Conservation (phyloP, 2,888 invertebrate species). For the Ptycholaimellus sp. region DNA sequence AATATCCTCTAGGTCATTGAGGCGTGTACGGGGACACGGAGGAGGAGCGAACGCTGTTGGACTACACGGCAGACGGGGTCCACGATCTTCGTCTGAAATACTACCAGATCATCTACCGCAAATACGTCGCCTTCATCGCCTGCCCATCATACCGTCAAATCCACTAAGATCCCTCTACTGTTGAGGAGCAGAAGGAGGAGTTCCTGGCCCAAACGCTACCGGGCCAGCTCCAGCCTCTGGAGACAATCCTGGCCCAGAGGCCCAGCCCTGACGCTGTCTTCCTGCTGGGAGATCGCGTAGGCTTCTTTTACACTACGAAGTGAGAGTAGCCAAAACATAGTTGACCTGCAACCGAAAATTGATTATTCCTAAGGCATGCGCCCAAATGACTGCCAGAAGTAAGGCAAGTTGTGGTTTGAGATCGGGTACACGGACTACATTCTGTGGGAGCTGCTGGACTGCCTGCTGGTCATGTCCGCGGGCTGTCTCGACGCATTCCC, state of each 20-base stretch:
- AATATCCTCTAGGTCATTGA: conserved; percentile 3
- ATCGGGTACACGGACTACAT: conserved; percentile 16
- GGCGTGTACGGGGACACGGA: conserved; percentile 13
- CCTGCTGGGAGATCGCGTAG: conserved; percentile 12
- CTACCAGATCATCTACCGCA: conserved; percentile 11
- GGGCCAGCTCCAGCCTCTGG: conserved; percentile 9
- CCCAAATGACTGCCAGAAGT: no score
- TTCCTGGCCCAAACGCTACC: conserved; percentile 11
- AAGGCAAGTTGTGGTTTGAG: conserved; percentile 8
- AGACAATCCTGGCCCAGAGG: conserved; percentile 12
- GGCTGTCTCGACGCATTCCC: conserved; percentile 12
- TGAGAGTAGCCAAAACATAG: no score
- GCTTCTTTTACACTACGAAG: no score
- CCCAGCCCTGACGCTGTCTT: conserved; percentile 12
- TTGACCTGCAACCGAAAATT: no score
- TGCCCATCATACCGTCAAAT: background rate
- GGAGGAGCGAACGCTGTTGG: conserved; percentile 11
- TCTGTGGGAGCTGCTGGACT: conserved; percentile 17
- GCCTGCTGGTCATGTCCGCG: conserved; percentile 11
- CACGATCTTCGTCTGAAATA: conserved; percentile 13
- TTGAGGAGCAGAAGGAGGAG: conserved; percentile 9
- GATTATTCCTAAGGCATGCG: no score
- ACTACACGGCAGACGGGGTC: conserved; percentile 13
- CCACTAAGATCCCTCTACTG: background rate
- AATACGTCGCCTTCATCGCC: conserved; percentile 7